phyloP scores from a whole-genome alignment of 2,797 vertebrate species.

The Hyperoplus lanceolatus region DNA sequence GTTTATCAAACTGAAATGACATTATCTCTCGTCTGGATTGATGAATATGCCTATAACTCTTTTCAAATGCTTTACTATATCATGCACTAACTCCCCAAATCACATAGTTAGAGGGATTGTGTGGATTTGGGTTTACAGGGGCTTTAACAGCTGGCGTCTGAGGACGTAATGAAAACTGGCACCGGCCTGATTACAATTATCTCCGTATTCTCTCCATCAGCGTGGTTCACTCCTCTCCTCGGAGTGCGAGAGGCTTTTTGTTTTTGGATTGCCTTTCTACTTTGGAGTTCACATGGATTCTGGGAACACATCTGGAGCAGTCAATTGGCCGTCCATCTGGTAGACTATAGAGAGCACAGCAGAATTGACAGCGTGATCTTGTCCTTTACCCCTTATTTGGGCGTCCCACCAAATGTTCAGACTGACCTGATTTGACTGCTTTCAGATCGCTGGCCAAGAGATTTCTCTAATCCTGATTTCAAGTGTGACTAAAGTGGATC shows the following conservation, averaged over 20 bases:
- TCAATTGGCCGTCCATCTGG: constrained; percentile 69
- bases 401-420: constrained; percentile 59
- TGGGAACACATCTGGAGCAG: constrained; percentile 73
- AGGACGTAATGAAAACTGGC: constrained; percentile 77
- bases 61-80: too few species aligned
- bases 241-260: constrained; percentile 46
- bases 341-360: constrained; percentile 47
- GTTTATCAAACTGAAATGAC: too few species aligned
- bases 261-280: constrained; percentile 57
- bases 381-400: constrained; percentile 47
- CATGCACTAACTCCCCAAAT: too few species aligned
- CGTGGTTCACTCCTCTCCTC: constrained; percentile 39
- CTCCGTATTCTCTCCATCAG: constrained; percentile 64
- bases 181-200: constrained; percentile 80
- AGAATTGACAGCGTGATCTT: constrained; percentile 53
- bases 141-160: constrained; percentile 56
- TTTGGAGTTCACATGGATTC: constrained; percentile 54
- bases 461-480: constrained; percentile 79
- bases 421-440: constrained; percentile 76
- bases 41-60: too few species aligned
- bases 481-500: constrained; percentile 83
- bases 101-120: too few species aligned
- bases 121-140: constrained; percentile 23
- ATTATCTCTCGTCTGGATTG: too few species aligned
- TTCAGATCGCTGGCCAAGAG: constrained; percentile 74